Base-by-base conservation (phyloP, 2,113 vertebrate species). In the Macheiramphus alcinus region DNA sequence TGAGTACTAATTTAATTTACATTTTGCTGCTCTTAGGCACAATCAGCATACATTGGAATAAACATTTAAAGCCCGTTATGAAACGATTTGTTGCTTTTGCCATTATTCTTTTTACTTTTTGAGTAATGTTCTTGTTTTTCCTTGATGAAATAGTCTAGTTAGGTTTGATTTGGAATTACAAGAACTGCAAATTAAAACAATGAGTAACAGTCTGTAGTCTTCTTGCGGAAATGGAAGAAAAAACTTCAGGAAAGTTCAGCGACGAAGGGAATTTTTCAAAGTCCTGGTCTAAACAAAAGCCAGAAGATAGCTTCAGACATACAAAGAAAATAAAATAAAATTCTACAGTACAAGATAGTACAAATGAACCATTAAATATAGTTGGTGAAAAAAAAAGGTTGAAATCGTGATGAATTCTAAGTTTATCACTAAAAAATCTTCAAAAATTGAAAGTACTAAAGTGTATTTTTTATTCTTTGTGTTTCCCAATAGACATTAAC, bases 1-100 rank as follows among this genome's bases (percentile, higher is more conserved):
- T 56, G 55, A 79, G 70, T 71, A 97, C 93, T 97, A 97, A 96
- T 97, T 95, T 95, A 96, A 96, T 96, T 98, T 96, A 66, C 73
- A 25, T 94, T 94, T 93, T 85, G 32, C 62, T 94, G 71, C 78
- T 90, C 48, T 59, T 29, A 76, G 87, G 67, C 93, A 93, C 55
- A 86, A 94, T 93, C 86, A 86, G 78, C 47, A 61, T 79, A 62
- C 36, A 11, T 23, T 48, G 62, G 59, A 91, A 79, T 89, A 92
- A 96, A 72, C 56, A 82, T 86, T 89, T 85, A 94, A 94, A 97
- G 80, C 92, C 79, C 90, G 89, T 92, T 94, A 95, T 0, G 7
- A 96, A 95, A 94, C 73, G 42, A 11, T 73, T 94, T 73, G 42
- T 82, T 95, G 70, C 11, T 50, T 80, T 93, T 90, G 70, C 34